A percentile compares a stretch with the other conserved stretches of the same genome.
Evolutionary conservation across 2,113 vertebrate genomes (phyloP).

Genomic region (Asarcornis scutulata): DNA sequence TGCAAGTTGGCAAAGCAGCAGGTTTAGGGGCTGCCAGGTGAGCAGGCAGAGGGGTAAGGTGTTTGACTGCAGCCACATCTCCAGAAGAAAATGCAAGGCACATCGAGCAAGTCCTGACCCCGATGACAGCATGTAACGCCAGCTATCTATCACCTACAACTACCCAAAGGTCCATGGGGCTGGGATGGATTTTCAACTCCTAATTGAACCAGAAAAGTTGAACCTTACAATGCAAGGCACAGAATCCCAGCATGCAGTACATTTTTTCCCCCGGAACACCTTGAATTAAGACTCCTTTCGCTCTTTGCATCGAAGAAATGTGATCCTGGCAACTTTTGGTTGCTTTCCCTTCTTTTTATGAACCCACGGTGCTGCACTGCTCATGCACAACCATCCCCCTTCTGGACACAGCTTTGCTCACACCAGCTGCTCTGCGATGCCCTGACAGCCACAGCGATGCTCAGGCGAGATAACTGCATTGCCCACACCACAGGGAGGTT

Average conservation of each 20-base stretch:
- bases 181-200: background rate
- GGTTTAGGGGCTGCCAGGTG: background rate
- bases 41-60: background rate
- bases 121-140: background rate
- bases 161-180: accelerated
- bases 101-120: background rate
- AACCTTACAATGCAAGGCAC: background rate
- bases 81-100: background rate
- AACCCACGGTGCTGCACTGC: accelerated
- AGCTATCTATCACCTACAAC: background rate
- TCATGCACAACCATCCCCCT: accelerated
- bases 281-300: background rate
- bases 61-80: background rate
- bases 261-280: background rate
- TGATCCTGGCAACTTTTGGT: background rate
- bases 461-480: accelerated
- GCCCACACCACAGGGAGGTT: background rate
- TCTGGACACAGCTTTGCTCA: background rate
- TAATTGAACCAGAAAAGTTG: background rate
- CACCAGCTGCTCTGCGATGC: background rate
- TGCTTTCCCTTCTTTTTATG: background rate
- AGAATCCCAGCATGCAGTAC: background rate
- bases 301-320: accelerated
- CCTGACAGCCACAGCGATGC: accelerated
- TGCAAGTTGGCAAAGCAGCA: background rate